Conservation (phyloP, 2,113 vertebrate species). For the Pterocles burchelli region DNA sequence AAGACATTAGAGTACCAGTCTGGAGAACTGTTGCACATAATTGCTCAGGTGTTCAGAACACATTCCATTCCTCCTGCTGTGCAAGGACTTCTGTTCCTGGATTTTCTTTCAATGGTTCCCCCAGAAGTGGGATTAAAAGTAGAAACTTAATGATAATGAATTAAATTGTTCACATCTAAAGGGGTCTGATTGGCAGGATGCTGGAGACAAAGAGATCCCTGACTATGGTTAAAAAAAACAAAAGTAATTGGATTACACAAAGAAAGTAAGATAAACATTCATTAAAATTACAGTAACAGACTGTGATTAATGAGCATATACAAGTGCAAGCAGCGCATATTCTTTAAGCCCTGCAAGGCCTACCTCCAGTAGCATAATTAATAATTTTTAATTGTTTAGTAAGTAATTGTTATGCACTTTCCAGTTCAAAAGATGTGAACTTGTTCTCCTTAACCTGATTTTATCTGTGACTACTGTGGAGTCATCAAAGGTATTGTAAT, state of each 20-base stretch:
- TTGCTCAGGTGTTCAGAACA: slow-evolving; percentile 70
- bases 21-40: slow-evolving; percentile 47
- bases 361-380: slow-evolving; percentile 51
- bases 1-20: slow-evolving; percentile 56
- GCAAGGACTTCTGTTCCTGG: slow-evolving; percentile 38
- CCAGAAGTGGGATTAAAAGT: slow-evolving; percentile 73
- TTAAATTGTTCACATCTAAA: slow-evolving; percentile 78
- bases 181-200: slow-evolving; percentile 73
- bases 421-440: slow-evolving; percentile 1
- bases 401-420: slow-evolving; percentile 16
- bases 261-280: slow-evolving; percentile 82
- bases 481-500: slow-evolving; percentile 49
- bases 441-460: slow-evolving; percentile 31
- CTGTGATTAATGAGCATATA: slow-evolving; percentile 74
- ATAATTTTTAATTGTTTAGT: slow-evolving; percentile 48
- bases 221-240: slow-evolving; percentile 72
- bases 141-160: slow-evolving; percentile 81
- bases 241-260: slow-evolving; percentile 80
- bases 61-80: slow-evolving; percentile 50
- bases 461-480: slow-evolving; percentile 31
- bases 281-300: slow-evolving; percentile 79
- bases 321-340: background rate
- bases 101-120: slow-evolving; percentile 61
- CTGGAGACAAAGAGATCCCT: slow-evolving; percentile 69
- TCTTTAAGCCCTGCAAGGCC: slow-evolving; percentile 35